phyloP scores from a whole-genome alignment of 2,888 invertebrate genomes.

The Philonicus albiceps region DNA sequence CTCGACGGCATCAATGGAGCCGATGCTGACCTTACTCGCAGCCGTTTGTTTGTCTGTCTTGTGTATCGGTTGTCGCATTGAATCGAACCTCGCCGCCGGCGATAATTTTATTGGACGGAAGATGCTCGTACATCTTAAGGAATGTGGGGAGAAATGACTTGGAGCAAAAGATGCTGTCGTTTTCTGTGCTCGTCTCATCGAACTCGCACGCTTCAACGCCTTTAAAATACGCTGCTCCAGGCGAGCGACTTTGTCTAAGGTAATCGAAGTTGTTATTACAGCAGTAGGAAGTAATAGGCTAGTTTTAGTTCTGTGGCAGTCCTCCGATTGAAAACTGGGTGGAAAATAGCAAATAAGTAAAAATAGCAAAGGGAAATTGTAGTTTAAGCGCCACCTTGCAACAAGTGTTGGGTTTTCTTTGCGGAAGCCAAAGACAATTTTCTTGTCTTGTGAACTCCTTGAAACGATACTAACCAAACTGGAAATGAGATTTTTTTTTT shows the following conservation, averaged over 20 bases:
- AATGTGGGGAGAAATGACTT: conserved; percentile 7
- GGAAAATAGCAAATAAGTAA: neutral
- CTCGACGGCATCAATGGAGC: neutral
- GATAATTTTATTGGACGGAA: conserved; percentile 27
- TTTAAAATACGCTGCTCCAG: neutral
- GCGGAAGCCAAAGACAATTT: conserved; percentile 6
- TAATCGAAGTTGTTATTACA: neutral
- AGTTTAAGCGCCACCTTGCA: conserved; percentile 23
- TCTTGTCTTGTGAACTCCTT: neutral
- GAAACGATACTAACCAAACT: neutral
- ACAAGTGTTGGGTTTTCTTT: conserved; percentile 5
- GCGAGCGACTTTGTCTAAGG: neutral
- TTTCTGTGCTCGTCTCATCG: neutral
- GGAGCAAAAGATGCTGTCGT: neutral
- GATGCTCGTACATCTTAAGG: neutral
- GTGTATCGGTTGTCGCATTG: neutral
- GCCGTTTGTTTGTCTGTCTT: neutral
- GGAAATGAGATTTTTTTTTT: neutral
- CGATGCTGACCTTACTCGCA: conserved; percentile 23
- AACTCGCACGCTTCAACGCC: neutral
- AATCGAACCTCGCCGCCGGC: neutral
- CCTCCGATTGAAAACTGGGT: neutral
- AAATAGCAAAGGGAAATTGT: conserved; percentile 1
- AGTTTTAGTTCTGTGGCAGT: neutral
- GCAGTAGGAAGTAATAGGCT: neutral